Evolutionary conservation across 2,797 vertebrate species (phyloP), one percentile per base, ranked within the genome.

Genomic region (Platyrinchus mystaceus): DNA sequence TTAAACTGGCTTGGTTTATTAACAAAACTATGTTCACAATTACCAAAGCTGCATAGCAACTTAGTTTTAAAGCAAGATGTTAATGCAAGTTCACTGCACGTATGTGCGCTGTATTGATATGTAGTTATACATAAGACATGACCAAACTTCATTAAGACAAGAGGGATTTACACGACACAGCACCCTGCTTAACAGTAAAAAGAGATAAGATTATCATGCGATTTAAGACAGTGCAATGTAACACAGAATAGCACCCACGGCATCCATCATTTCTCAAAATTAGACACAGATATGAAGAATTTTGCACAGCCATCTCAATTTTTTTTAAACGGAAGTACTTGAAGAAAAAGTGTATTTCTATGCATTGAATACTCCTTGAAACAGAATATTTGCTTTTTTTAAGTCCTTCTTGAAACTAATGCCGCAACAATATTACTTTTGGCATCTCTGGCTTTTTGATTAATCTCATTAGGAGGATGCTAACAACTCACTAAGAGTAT

Each of bases 151-250:
- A 80, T 66, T 84, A 89, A 81, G 37, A 84, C 32, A 91, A 76
- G 20, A 91, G 10, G 0, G 0, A 88, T 70, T 88, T 93, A 94
- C 75, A 49, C 0, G 0, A 91, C 71, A 85, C 34, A 83, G 46
- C 20, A 94, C 52, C 73, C 84, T 89, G 62, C 69, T 93, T 81
- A 83, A 88, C 64, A 91, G 79, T 43, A 83, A 91, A 85, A 66
- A 93, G 53, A 83, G 18, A 0, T 49, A 56, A 77, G 28, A 79
- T 76, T 87, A 84, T 67, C 10, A 74, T 41, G 47, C 7, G 6
- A 73, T 89, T 71, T 91, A 79, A 92, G 34, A 66, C 27, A 82
- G 37, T 62, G 28, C 32, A 76, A 44, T 46, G 4, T 14, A 68
- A 83, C 37, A 84, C 7, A 52, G 7, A 74, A 1, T 8, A 69